Percentiles rank a stretch among this genome's conserved stretches.
These are phyloP conservation scores for Pachyseris speciosa DNA, from an alignment of 64 coral and sea anemone species.

Conservation along the genomic window DNA sequence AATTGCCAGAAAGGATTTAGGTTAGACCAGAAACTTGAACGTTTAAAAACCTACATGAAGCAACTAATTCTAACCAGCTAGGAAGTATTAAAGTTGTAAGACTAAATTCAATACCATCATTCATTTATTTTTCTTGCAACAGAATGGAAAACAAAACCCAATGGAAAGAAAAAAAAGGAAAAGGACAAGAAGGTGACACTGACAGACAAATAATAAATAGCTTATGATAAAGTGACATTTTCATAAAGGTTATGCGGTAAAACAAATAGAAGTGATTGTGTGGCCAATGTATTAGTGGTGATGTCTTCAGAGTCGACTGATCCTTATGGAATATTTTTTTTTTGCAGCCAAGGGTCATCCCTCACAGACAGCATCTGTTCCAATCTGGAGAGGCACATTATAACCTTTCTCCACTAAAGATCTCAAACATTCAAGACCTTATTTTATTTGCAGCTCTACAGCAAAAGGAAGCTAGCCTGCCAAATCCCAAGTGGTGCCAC, in stretches of 20 bases:
- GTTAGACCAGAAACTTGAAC: too few species aligned
- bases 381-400: neutral
- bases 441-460: constrained; percentile 56
- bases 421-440: constrained; percentile 59
- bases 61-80: too few species aligned
- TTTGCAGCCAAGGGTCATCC: neutral
- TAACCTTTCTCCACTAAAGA: neutral
- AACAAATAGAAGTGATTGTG: too few species aligned
- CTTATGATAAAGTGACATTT: too few species aligned
- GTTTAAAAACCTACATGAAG: too few species aligned
- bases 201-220: too few species aligned
- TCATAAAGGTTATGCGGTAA: too few species aligned
- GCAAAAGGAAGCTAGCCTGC: neutral
- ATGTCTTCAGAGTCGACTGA: too few species aligned
- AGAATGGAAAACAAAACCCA: neutral
- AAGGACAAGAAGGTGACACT: neutral
- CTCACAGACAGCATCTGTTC: neutral
- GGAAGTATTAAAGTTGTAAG: too few species aligned
- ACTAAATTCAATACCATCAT: neutral
- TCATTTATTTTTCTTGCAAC: neutral
- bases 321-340: too few species aligned
- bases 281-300: too few species aligned
- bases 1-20: too few species aligned
- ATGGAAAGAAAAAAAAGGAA: neutral
- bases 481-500: constrained; percentile 47